These are phyloP conservation scores for Tyrophagus putrescentiae DNA, from an alignment of 1,140 invertebrate species.

Conservation along the genomic window DNA sequence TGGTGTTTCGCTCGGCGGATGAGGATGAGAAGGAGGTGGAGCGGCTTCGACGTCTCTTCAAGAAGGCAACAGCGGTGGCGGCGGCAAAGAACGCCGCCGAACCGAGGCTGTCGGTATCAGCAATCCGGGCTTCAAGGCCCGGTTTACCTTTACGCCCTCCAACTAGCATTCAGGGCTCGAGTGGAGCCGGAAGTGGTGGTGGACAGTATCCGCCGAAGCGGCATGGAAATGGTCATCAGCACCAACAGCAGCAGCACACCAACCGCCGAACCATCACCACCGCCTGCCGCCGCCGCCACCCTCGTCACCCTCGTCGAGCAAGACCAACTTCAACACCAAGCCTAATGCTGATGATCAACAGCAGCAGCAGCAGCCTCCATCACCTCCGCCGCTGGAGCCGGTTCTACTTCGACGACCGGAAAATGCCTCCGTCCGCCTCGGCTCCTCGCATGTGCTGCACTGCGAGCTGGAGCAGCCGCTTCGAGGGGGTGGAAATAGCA, in stretches of 20 bases:
- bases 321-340: not conserved
- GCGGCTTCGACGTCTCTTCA: too few species aligned
- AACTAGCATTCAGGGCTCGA: too few species aligned
- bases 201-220: too few species aligned
- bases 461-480: conserved; percentile 2
- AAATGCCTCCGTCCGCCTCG: conserved; percentile 10
- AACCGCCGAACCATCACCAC: too few species aligned
- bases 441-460: conserved; percentile 23
- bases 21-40: not conserved
- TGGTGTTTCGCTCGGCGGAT: not conserved
- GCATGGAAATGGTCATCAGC: too few species aligned
- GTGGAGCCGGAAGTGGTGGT: too few species aligned
- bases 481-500: not conserved
- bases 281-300: too few species aligned
- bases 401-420: conserved; percentile 10
- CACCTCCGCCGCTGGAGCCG: too few species aligned
- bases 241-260: too few species aligned
- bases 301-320: not conserved
- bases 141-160: conserved; percentile 19
- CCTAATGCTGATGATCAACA: too few species aligned
- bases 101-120: not conserved
- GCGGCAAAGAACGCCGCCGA: not conserved
- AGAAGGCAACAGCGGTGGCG: not conserved
- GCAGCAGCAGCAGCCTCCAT: conserved; percentile 7
- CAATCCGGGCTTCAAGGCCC: conserved; percentile 22